A percentile compares a stretch with the other conserved stretches of the same genome.
phyloP scores from a whole-genome alignment of 37 sponge, comb jelly and placozoan species.

The Halisarca cf. caerulea region DNA sequence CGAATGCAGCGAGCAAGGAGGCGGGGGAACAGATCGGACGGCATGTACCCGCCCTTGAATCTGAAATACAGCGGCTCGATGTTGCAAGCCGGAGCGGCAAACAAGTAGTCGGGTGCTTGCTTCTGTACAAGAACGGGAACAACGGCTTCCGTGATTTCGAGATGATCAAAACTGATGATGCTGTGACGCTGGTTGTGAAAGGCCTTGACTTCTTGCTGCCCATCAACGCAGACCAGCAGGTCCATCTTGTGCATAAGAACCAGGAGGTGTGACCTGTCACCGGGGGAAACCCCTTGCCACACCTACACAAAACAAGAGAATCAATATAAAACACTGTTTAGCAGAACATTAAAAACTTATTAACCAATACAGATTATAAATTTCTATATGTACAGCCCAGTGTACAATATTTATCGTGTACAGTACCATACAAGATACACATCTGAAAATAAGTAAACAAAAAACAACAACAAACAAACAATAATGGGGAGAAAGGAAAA shows the following conservation, averaged over 20 bases:
- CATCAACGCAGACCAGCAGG: constrained; percentile 40
- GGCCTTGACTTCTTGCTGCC: not conserved
- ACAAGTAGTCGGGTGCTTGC: constrained; percentile 23
- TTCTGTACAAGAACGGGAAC: constrained; percentile 48
- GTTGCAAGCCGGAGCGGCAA: constrained; percentile 21
- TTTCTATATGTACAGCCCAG: no score
- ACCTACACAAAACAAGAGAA: constrained; percentile 13
- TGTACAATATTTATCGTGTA: no score
- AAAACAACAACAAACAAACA: no score
- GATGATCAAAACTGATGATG: not conserved
- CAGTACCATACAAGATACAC: no score
- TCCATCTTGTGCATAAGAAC: constrained; percentile 69
- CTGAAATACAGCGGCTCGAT: constrained; percentile 55
- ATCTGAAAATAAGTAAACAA: no score
- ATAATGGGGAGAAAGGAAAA: no score
- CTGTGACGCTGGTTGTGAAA: not conserved
- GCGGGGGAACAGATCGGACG: constrained; percentile 47
- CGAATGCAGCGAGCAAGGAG: constrained; percentile 63
- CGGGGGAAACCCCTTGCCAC: constrained; percentile 32
- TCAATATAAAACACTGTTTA: no score
- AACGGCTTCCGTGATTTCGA: constrained; percentile 13
- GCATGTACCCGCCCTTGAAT: constrained; percentile 50
- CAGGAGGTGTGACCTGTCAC: constrained; percentile 30
- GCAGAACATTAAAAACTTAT: no score
- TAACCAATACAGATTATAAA: no score